Evolutionary conservation across 2,113 vertebrate genomes (phyloP).

Genomic region (Tricholaema leucomelas): DNA sequence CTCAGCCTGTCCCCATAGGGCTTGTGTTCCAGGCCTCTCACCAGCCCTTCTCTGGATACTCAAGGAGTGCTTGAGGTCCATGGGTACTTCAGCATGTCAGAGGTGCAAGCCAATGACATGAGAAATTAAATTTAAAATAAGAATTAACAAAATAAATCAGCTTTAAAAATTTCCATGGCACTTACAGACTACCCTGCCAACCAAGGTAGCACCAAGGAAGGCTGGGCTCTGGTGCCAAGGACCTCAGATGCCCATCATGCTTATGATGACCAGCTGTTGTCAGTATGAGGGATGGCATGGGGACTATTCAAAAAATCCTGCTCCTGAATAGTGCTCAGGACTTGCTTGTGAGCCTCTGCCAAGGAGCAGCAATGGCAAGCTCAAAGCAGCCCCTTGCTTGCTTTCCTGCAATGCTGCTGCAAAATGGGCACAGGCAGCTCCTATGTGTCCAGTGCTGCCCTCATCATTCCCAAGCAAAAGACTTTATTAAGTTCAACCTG

Average conservation of each 20-base stretch:
- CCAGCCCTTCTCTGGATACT: no score
- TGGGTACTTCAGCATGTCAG: background rate
- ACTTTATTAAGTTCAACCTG: background rate
- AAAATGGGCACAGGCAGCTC: background rate
- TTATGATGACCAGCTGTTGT: background rate
- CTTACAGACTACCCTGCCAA: background rate
- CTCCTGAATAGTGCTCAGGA: background rate
- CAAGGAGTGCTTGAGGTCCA: background rate
- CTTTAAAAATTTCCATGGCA: background rate
- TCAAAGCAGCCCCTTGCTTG: accelerated
- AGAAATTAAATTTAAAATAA: background rate
- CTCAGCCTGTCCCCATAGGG: no score
- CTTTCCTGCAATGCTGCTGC: background rate
- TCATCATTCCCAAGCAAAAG: accelerated
- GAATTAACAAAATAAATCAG: background rate
- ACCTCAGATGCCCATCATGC: background rate
- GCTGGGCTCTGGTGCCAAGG: background rate
- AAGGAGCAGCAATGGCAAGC: background rate
- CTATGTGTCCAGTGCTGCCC: background rate
- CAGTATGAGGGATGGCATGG: background rate
- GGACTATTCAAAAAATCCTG: background rate
- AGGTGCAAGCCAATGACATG: background rate
- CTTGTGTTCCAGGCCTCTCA: no score
- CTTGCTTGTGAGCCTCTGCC: background rate
- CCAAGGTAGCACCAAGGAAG: background rate